A percentile compares a stretch with the other conserved stretches of the same genome.
Conservation (phyloP, 2,888 invertebrate species). For the Invenusta paracnida region DNA sequence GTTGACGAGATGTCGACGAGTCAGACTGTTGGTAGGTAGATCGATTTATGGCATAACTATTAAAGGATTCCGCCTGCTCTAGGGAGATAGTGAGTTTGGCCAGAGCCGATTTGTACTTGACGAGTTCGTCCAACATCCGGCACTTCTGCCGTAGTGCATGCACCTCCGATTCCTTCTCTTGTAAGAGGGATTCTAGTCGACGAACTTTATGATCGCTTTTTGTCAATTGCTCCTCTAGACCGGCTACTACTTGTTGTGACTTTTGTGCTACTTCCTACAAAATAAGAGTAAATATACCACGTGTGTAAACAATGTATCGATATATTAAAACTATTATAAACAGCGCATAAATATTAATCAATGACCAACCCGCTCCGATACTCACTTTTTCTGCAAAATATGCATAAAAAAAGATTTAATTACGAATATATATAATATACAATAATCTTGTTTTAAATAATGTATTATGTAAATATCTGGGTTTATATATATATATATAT, state of each 20-base stretch:
- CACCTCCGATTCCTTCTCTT: not conserved
- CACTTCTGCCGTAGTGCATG: not conserved
- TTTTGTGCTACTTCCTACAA: slow-evolving; percentile 19
- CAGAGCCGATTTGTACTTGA: slow-evolving; percentile 21
- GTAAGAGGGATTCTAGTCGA: not conserved
- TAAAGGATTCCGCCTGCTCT: slow-evolving; percentile 28
- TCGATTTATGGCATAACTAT: not conserved
- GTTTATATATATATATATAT: too few relatives aligned
- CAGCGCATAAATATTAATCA: too few relatives aligned
- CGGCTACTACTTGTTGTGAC: not conserved
- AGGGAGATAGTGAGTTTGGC: slow-evolving; percentile 30
- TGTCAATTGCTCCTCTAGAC: not conserved
- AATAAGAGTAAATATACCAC: too few relatives aligned
- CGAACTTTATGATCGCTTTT: not conserved
- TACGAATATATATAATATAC: too few relatives aligned
- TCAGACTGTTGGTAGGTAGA: not conserved
- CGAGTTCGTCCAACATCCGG: slow-evolving; percentile 2
- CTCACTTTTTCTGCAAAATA: too few relatives aligned
- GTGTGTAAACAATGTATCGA: too few relatives aligned
- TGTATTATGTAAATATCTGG: too few relatives aligned
- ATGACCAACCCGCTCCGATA: too few relatives aligned
- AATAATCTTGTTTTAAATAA: too few relatives aligned
- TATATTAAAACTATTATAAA: too few relatives aligned
- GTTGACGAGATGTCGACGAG: not conserved
- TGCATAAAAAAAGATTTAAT: too few relatives aligned